phyloP scores from a whole-genome alignment of 1,140 invertebrate genomes.

The Scaptomyza pallida region DNA sequence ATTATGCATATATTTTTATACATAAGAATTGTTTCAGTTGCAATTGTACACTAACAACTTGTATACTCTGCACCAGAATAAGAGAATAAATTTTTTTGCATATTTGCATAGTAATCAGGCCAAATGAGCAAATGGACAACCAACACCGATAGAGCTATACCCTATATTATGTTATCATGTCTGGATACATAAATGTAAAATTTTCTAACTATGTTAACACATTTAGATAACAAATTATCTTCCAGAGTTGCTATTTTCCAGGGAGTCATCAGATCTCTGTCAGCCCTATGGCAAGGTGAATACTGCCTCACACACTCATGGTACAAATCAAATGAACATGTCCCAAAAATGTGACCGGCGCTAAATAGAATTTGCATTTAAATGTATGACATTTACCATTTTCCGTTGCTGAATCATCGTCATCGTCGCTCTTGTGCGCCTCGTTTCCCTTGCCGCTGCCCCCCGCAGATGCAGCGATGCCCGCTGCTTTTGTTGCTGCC shows the following conservation, averaged over 20 bases:
- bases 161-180: no score
- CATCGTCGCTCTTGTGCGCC: conserved; percentile 64
- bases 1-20: neutral
- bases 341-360: conserved; percentile 20
- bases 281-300: neutral
- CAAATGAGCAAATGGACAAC: no score
- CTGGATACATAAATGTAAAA: no score
- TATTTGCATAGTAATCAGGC: no score
- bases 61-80: no score
- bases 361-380: conserved; percentile 27
- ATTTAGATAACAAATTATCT: no score
- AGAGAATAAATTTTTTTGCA: no score
- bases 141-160: no score
- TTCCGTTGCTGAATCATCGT: conserved; percentile 78
- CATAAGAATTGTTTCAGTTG: neutral
- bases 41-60: no score
- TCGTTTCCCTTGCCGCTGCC: conserved; percentile 37
- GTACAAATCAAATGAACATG: conserved; percentile 9
- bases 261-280: neutral
- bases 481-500: conserved; percentile 16
- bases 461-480: conserved; percentile 35
- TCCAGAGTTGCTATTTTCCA: no score
- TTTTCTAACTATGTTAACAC: no score
- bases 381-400: conserved; percentile 67
- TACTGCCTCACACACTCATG: conserved; percentile 1